A percentile compares a stretch with the other conserved stretches of the same genome.
phyloP scores from a whole-genome alignment of 1,140 invertebrate species.

The Musca domestica region DNA sequence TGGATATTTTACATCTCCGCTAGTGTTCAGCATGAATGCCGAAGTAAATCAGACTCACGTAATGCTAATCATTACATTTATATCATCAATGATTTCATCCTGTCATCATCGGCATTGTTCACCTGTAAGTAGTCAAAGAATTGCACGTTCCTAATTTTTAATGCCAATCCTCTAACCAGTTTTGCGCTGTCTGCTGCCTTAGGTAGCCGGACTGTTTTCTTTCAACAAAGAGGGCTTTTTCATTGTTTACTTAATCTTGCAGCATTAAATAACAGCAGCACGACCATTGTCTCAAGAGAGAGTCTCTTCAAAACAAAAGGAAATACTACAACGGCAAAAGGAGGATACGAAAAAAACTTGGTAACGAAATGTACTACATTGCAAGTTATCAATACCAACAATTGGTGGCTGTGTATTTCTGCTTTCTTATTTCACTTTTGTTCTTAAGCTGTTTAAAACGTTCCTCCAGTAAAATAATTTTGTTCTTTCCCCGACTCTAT shows the following conservation, averaged over 20 bases:
- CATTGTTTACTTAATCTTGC: conserved; percentile 13
- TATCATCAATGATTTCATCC: conserved; percentile 10
- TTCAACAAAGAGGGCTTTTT: not conserved
- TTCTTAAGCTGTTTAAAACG: not conserved
- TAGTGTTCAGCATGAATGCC: too few relatives aligned
- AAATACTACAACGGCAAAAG: too few relatives aligned
- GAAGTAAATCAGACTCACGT: conserved; percentile 14
- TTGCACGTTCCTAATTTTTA: conserved; percentile 18
- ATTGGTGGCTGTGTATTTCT: not conserved
- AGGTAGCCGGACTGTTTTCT: too few relatives aligned
- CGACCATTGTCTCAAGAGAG: conserved; percentile 18
- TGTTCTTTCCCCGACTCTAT: not conserved
- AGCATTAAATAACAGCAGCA: conserved; percentile 1
- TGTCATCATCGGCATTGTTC: too few relatives aligned
- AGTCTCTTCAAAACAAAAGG: not conserved
- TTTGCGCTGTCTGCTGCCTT: too few relatives aligned
- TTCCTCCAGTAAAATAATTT: not conserved
- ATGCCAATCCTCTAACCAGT: not conserved
- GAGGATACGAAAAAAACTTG: not conserved
- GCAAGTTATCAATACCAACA: not conserved
- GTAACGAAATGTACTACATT: not conserved
- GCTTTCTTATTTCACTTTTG: not conserved
- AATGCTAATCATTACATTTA: conserved; percentile 18
- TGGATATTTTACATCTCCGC: too few relatives aligned
- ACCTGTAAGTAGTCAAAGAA: not conserved